A percentile compares a stretch with the other conserved stretches of the same genome.
phyloP scores from a whole-genome alignment of 2,888 invertebrate species.

The Resseliella maxima region DNA sequence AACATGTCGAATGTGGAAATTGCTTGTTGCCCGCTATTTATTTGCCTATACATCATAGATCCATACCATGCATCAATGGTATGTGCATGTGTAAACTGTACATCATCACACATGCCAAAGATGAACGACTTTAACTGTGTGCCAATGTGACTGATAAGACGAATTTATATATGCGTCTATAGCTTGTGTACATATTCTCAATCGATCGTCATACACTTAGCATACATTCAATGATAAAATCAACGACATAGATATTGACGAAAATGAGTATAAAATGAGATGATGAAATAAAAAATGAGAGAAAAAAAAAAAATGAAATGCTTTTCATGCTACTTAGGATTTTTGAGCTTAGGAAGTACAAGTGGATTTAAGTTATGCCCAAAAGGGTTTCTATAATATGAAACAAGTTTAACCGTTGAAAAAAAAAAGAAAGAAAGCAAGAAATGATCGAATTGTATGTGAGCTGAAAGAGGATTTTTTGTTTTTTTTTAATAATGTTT shows the following conservation, averaged over 20 bases:
- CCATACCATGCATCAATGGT: too few relatives aligned
- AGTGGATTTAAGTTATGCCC: neutral
- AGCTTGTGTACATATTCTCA: slow-evolving; percentile 30
- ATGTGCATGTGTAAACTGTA: neutral
- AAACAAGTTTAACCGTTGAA: neutral
- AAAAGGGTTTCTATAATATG: neutral
- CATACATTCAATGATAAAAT: neutral
- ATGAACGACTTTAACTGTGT: slow-evolving; percentile 28
- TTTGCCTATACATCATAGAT: too few relatives aligned
- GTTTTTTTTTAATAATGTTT: neutral
- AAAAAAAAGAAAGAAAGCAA: too few relatives aligned
- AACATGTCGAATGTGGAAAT: neutral
- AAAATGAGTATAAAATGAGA: neutral
- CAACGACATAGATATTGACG: neutral
- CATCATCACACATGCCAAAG: neutral
- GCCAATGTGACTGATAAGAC: slow-evolving; percentile 18
- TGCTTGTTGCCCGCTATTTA: slow-evolving; percentile 16
- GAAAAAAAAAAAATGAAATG: neutral
- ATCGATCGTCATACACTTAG: slow-evolving; percentile 12
- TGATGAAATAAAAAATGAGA: neutral
- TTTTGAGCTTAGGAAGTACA: neutral
- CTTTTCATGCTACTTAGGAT: neutral
- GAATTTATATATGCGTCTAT: neutral
- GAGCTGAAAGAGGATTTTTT: neutral
- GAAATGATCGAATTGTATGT: too few relatives aligned